Percentiles rank a stretch among this genome's conserved stretches.
These are phyloP conservation scores for Nothocercus nigrocapillus DNA, from an alignment of 2,113 vertebrate species.

Conservation along the genomic window DNA sequence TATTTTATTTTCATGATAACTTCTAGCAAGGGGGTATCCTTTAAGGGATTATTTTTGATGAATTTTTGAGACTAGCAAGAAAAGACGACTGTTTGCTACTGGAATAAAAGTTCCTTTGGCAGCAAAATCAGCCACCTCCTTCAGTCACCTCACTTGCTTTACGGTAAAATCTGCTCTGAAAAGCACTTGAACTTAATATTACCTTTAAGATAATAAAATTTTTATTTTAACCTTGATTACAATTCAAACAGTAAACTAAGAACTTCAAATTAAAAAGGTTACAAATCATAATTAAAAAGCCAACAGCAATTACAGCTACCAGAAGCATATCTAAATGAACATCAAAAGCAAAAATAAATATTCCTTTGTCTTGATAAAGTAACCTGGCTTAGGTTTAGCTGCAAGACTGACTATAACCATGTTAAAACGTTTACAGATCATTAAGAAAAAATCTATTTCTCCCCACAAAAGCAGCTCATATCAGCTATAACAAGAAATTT, in stretches of 20 bases:
- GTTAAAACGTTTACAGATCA: background rate
- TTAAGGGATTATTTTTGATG: background rate
- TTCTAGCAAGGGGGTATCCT: too few species aligned
- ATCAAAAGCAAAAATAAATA: background rate
- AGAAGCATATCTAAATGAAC: background rate
- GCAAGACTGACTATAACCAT: background rate
- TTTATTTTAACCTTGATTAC: background rate
- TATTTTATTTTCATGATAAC: background rate
- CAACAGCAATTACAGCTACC: background rate
- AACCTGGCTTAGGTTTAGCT: background rate
- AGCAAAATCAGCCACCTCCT: background rate
- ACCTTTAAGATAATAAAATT: too few species aligned
- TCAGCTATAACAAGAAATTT: background rate
- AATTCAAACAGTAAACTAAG: background rate
- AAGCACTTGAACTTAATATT: too few species aligned
- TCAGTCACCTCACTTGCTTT: background rate
- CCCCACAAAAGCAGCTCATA: background rate
- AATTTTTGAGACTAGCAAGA: background rate
- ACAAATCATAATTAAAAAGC: background rate
- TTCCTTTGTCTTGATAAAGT: background rate
- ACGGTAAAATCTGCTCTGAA: background rate
- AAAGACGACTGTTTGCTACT: background rate
- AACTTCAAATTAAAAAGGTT: background rate
- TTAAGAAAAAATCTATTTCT: conserved; percentile 26
- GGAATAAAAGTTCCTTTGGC: background rate